Percentiles rank a stretch among this genome's conserved stretches.
Conservation (phyloP, 2,113 vertebrate genomes). For the Nycticebus coucang region DNA sequence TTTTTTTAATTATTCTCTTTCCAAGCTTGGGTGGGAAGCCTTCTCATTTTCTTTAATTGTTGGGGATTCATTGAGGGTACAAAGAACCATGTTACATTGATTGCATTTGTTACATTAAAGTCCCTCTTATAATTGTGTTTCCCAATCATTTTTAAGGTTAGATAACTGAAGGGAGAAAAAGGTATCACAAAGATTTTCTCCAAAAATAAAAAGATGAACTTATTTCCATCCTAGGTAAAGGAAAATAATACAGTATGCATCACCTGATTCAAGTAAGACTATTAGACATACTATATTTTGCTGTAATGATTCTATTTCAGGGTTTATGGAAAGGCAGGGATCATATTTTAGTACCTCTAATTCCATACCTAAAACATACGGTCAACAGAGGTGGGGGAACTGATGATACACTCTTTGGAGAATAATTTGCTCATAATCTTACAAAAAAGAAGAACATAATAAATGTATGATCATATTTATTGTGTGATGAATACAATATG, state of each 20-base stretch:
- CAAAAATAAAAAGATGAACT: neutral
- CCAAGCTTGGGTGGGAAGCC: neutral
- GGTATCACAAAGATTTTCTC: slow-evolving; percentile 18
- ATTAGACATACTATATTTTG: slow-evolving; percentile 3
- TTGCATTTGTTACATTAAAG: no score
- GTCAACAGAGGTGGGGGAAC: neutral
- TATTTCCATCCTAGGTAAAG: slow-evolving; percentile 36
- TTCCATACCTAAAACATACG: neutral
- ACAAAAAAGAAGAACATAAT: slow-evolving; percentile 29
- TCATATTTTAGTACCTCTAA: neutral
- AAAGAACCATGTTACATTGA: no score
- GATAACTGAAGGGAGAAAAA: neutral
- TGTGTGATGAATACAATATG: neutral
- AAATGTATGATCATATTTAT: neutral
- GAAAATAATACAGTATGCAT: slow-evolving; percentile 1
- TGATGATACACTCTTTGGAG: neutral
- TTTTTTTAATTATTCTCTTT: neutral
- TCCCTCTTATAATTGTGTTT: no score
- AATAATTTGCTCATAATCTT: slow-evolving; percentile 9
- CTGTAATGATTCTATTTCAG: slow-evolving; percentile 9
- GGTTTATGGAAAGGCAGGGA: neutral
- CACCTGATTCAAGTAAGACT: neutral
- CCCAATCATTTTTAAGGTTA: slow-evolving; percentile 26
- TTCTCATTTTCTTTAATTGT: neutral
- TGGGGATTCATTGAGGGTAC: no score